Evolutionary conservation across 2,797 vertebrate species (phyloP).

Genomic region (Macrochelys suwanniensis): DNA sequence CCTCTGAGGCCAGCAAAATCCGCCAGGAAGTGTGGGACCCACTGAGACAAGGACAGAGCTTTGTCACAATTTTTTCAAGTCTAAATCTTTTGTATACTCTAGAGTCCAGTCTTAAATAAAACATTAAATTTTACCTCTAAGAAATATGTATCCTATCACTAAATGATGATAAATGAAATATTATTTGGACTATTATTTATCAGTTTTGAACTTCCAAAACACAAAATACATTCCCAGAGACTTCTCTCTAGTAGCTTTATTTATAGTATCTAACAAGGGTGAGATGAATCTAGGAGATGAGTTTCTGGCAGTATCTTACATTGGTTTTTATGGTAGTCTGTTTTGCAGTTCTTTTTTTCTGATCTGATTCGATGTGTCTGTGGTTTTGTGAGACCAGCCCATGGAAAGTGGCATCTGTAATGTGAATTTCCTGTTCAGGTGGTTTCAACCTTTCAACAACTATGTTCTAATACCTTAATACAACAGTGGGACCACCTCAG

Average conservation of each 20-base stretch:
- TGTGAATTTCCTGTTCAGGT: neutral
- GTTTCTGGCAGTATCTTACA: neutral
- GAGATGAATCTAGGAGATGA: neutral
- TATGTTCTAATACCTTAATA: neutral
- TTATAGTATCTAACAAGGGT: slow-evolving; percentile 30
- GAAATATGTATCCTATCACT: slow-evolving; percentile 18
- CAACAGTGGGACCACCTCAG: neutral
- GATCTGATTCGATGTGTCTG: neutral
- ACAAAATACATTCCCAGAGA: slow-evolving; percentile 32
- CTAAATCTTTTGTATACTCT: neutral
- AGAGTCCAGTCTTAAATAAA: slow-evolving; percentile 36
- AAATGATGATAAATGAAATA: slow-evolving; percentile 1
- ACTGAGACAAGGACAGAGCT: too few relatives aligned
- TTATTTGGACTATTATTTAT: slow-evolving; percentile 38
- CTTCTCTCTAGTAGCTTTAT: neutral
- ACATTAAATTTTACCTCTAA: slow-evolving; percentile 2
- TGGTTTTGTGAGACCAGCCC: neutral
- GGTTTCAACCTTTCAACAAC: neutral
- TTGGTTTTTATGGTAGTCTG: neutral
- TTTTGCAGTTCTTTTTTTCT: neutral
- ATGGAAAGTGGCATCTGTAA: neutral
- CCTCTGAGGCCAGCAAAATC: too few relatives aligned
- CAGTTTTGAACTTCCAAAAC: slow-evolving; percentile 54
- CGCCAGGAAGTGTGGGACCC: too few relatives aligned
- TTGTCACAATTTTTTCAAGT: neutral